phyloP scores from a whole-genome alignment of 2,888 invertebrate species.

The Bombyx huttoni region DNA sequence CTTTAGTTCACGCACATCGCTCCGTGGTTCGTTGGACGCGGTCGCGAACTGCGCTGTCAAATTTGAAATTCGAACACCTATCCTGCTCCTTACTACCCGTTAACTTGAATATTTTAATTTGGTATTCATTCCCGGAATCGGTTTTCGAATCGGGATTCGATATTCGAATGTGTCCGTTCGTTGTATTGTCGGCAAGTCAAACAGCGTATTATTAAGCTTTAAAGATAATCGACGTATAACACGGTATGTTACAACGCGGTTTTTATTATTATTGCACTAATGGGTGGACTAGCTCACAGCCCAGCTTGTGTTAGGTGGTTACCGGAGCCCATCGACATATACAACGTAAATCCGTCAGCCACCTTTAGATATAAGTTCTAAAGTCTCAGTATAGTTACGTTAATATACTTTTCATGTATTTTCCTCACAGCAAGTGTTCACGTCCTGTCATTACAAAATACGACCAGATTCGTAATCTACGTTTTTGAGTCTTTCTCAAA shows the following conservation, averaged over 20 bases:
- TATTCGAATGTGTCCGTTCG: not conserved
- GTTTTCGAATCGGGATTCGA: not conserved
- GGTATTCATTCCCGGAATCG: not conserved
- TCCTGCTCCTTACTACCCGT: constrained; percentile 1
- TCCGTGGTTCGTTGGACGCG: constrained; percentile 31
- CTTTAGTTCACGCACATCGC: constrained; percentile 6
- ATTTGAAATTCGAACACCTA: constrained; percentile 35
- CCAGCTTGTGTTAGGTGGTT: too few species aligned
- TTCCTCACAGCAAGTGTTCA: not conserved
- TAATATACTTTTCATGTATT: not conserved
- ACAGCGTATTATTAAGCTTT: not conserved
- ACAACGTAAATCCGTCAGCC: too few species aligned
- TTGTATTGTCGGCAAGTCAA: not conserved
- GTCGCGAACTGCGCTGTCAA: constrained; percentile 18
- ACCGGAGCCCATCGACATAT: too few species aligned
- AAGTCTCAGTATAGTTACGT: too few species aligned
- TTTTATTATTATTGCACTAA: too few species aligned
- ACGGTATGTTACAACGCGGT: not conserved
- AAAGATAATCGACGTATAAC: too few species aligned
- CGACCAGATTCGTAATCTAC: too few species aligned
- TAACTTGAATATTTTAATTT: constrained; percentile 4
- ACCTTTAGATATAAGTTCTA: too few species aligned
- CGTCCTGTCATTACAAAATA: too few species aligned
- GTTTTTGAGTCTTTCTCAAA: not conserved
- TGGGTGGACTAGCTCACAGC: too few species aligned